Conservation (phyloP, 2,888 invertebrate species). For the Microctonus hyperodae region DNA sequence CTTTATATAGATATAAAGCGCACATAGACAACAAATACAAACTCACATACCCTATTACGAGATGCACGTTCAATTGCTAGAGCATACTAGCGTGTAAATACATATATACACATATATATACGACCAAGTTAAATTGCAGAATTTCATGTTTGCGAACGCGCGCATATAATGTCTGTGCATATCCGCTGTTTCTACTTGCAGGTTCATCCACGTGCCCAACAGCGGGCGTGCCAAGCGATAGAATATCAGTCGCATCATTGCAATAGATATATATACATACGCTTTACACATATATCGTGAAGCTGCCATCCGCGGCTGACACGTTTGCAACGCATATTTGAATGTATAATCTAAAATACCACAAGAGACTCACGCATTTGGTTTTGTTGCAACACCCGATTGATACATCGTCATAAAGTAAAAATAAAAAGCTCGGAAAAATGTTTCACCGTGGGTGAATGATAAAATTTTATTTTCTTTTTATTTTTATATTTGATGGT, state of each 20-base stretch:
- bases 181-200: slow-evolving; percentile 19
- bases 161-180: slow-evolving; percentile 19
- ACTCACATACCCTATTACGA: slow-evolving; percentile 1
- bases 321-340: slow-evolving; percentile 34
- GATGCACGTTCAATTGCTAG: neutral
- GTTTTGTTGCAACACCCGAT: no score
- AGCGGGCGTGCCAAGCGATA: slow-evolving; percentile 21
- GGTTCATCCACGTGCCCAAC: slow-evolving; percentile 9
- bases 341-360: slow-evolving; percentile 33
- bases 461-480: neutral
- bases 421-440: neutral
- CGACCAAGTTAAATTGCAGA: neutral
- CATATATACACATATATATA: neutral
- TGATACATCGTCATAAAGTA: slow-evolving; percentile 16
- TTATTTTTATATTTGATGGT: neutral
- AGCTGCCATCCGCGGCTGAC: slow-evolving; percentile 30
- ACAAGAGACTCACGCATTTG: slow-evolving; percentile 18
- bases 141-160: slow-evolving; percentile 24
- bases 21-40: neutral
- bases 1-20: no score
- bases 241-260: slow-evolving; percentile 32
- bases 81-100: neutral
- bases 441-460: neutral
- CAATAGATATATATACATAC: slow-evolving; percentile 20
- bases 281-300: slow-evolving; percentile 21